Conservation (phyloP, 2,113 vertebrate species). For the Garra rufa region DNA sequence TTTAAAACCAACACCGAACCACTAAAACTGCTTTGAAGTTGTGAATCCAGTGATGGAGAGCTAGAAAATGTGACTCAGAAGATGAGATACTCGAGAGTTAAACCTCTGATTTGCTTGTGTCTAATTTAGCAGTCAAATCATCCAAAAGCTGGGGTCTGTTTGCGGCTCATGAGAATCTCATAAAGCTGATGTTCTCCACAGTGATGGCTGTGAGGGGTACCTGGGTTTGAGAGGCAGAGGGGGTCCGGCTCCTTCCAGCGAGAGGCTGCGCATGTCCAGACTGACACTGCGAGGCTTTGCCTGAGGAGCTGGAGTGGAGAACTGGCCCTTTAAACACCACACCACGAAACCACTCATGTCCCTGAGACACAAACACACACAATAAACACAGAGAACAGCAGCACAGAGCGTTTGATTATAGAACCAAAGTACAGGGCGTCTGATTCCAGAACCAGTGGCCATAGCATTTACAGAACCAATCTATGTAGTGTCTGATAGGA, state of each 20-base stretch:
- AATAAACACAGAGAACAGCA: not conserved
- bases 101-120: not conserved
- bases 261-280: slow-evolving; percentile 76
- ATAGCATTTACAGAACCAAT: too few species aligned
- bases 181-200: not conserved
- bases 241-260: slow-evolving; percentile 67
- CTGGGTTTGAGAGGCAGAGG: slow-evolving; percentile 67
- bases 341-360: slow-evolving; percentile 83
- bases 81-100: not conserved
- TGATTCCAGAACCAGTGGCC: not conserved
- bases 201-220: slow-evolving; percentile 45
- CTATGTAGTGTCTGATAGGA: too few species aligned
- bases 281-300: slow-evolving; percentile 76
- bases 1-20: not conserved
- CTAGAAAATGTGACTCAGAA: not conserved
- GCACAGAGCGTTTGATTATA: not conserved
- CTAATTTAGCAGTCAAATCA: not conserved
- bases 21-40: not conserved
- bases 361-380: slow-evolving; percentile 63
- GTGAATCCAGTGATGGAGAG: not conserved
- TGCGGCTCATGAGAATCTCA: not conserved
- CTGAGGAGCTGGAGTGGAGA: slow-evolving; percentile 68
- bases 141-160: not conserved
- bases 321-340: slow-evolving; percentile 84
- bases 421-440: not conserved